Base-by-base conservation (phyloP, 2,888 invertebrate genomes). In the Seira ritae region DNA sequence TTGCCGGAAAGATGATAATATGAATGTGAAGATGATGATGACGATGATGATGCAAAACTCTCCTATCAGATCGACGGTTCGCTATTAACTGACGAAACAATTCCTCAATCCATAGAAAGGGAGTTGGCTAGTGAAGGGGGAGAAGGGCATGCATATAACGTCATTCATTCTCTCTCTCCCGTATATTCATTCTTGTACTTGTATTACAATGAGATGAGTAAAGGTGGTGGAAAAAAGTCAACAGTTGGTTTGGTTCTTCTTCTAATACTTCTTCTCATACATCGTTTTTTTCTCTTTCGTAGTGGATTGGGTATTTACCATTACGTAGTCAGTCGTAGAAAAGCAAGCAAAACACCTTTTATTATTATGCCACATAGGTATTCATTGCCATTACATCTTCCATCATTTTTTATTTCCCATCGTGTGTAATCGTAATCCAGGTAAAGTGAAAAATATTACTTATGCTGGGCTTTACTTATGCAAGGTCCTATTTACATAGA, bases 41-140 rank as follows among this genome's bases (percentile, higher is more conserved):
- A n/a, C n/a, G n/a, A n/a, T 55, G 15, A 12, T 55, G 55, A 55
- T 55, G 55, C 55, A 55, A 55, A 55, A 55, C 55, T 55, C 15
- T 55, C n/a, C 17, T 12, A 55, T 62, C 77, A 77, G 69, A 77
- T 77, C 77, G 42, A 77, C 70, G 77, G 77, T 77, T 77, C 77
- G 69, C 24, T 60, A 62, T 55, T 77, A 77, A 77, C 77, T 77
- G 77, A 77, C 55, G 76, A 68, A 31, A 55, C 55, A 55, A 55
- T 66, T 20, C 19, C n/a, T 23, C 71, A 50, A 71, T 17, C 17
- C 19, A 20, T 19, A 55, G 55, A 50, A 46, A 71, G 19, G n/a
- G 17, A 37, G 31, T 31, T 37, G 42, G 24, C 31, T n/a, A 31
- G 3, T 31, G 31, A 31, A 19, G 24, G 62, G 22, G 66, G 74